Evolutionary conservation across 2,113 vertebrate genomes (phyloP).

Genomic region (Nesogale talazaci): DNA sequence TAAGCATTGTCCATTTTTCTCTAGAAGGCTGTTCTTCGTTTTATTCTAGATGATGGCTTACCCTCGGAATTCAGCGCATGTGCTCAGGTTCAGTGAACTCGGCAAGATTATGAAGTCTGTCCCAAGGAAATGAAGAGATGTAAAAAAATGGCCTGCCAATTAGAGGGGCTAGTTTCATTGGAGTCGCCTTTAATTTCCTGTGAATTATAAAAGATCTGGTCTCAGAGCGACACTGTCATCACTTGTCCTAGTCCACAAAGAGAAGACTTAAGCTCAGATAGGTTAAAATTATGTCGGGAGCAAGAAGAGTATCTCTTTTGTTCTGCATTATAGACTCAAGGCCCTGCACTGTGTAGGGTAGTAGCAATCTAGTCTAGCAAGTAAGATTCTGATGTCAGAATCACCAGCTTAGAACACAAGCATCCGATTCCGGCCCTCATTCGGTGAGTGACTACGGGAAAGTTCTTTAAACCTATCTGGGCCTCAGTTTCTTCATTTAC

Average conservation of each 20-base stretch:
- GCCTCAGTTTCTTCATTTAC: neutral
- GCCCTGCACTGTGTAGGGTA: neutral
- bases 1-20: conserved; percentile 72
- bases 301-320: neutral
- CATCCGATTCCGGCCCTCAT: neutral
- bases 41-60: conserved; percentile 42
- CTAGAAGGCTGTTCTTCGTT: conserved; percentile 23
- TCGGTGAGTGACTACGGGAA: neutral
- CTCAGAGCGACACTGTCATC: conserved; percentile 69
- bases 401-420: neutral
- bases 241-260: neutral
- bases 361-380: too few relatives aligned
- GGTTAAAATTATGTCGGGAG: neutral
- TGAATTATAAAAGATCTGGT: conserved; percentile 67
- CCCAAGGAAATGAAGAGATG: conserved; percentile 48
- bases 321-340: neutral
- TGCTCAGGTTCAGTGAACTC: conserved; percentile 54
- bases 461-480: neutral
- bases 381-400: neutral
- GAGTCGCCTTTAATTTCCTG: conserved; percentile 56
- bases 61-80: neutral
- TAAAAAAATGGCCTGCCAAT: conserved; percentile 40
- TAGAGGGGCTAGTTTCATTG: conserved; percentile 46
- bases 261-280: neutral
- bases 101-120: conserved; percentile 58